Evolutionary conservation across 2,797 vertebrate genomes (phyloP).

Genomic region (Huso huso): DNA sequence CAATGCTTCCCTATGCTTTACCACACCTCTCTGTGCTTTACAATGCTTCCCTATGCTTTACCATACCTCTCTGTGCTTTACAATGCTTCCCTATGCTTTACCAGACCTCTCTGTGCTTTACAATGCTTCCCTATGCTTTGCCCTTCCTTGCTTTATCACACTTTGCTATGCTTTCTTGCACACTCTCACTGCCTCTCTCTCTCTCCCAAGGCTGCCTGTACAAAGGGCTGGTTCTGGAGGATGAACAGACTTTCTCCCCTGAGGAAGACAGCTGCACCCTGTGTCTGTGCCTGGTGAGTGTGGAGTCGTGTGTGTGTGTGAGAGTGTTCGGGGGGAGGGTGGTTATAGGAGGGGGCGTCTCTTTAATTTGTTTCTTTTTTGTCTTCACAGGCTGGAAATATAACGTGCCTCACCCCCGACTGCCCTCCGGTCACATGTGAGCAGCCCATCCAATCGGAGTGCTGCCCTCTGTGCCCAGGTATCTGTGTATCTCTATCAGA

Average conservation of each 20-base stretch:
- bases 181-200: neutral
- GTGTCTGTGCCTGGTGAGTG: slow-evolving; percentile 62
- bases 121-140: no score
- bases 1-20: no score
- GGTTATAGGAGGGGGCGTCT: neutral
- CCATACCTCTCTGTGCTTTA: no score
- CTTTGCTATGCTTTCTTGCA: no score
- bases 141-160: no score
- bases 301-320: neutral
- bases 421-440: slow-evolving; percentile 49
- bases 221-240: slow-evolving; percentile 37
- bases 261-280: slow-evolving; percentile 51
- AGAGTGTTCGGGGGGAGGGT: neutral
- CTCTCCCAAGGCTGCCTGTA: slow-evolving; percentile 53
- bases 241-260: slow-evolving; percentile 58
- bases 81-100: no score
- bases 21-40: no score
- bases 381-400: slow-evolving; percentile 47
- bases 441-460: slow-evolving; percentile 28
- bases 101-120: no score
- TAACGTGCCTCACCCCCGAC: slow-evolving; percentile 56
- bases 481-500: neutral
- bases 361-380: neutral
- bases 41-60: no score
- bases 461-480: slow-evolving; percentile 57